Conservation (phyloP, 2,113 vertebrate genomes). For the Dromiciops gliroides region DNA sequence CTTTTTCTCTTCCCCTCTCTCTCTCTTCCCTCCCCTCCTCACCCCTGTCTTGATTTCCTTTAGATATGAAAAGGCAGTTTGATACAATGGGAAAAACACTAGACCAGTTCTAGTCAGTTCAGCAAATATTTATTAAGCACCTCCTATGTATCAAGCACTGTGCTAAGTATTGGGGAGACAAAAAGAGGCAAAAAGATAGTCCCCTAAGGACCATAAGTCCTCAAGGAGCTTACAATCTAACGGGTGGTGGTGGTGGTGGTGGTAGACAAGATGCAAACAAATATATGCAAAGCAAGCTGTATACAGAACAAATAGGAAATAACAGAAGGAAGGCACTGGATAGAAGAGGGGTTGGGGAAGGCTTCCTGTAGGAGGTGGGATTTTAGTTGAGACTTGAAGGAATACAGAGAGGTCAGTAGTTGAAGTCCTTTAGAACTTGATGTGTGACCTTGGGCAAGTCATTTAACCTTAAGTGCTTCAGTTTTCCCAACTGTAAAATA, state of each 20-base stretch:
- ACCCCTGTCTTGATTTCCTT: background rate
- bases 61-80: background rate
- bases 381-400: too few species aligned
- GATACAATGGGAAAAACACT: background rate
- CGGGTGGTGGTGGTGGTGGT: too few species aligned
- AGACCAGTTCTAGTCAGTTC: background rate
- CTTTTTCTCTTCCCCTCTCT: too few species aligned
- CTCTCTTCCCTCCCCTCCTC: too few species aligned
- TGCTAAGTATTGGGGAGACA: background rate
- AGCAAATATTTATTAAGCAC: background rate
- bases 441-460: too few species aligned
- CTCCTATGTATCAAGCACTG: background rate
- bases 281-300: background rate
- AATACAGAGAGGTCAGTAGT: too few species aligned
- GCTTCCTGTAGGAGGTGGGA: background rate
- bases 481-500: too few species aligned
- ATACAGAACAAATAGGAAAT: background rate
- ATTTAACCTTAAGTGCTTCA: too few species aligned
- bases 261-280: background rate
- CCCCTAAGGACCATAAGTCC: too few species aligned
- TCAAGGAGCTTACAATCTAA: background rate
- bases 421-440: too few species aligned
- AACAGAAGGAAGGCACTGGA: background rate
- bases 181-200: background rate
- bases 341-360: background rate